phyloP scores from a whole-genome alignment of 2,113 vertebrate genomes.

The Coreoperca whiteheadi region DNA sequence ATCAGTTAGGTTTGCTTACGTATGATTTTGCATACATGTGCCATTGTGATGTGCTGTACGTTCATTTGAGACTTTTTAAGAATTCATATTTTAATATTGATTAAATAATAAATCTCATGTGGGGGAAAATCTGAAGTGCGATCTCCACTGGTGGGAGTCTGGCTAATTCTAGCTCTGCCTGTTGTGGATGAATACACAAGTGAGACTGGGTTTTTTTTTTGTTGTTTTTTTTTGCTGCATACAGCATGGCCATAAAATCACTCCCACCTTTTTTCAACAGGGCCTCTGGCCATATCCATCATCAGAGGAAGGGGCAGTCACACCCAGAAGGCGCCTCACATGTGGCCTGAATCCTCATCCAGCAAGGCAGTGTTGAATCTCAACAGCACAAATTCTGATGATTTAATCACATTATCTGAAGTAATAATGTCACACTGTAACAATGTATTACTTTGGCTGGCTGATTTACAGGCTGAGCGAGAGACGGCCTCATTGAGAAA shows the following conservation, averaged over 20 bases:
- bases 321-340: constrained; percentile 4
- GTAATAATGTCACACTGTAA: constrained; percentile 53
- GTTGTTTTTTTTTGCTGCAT: neutral
- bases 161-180: neutral
- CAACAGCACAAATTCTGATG: constrained; percentile 16
- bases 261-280: neutral
- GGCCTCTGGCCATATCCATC: neutral
- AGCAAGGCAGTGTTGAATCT: constrained; percentile 51
- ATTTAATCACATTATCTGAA: constrained; percentile 35
- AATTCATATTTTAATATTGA: neutral
- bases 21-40: neutral
- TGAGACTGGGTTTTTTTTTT: no score
- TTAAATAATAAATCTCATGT: neutral
- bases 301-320: constrained; percentile 15
- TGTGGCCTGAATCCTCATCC: constrained; percentile 23
- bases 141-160: neutral
- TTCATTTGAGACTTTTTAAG: neutral
- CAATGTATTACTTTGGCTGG: constrained; percentile 34
- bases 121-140: neutral
- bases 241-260: neutral
- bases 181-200: neutral
- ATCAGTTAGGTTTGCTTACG: neutral
- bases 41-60: neutral
- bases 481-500: neutral
- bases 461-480: constrained; percentile 49